These are phyloP conservation scores for Rhynchophorus ferrugineus DNA, from an alignment of 1,140 invertebrate genomes.

Conservation along the genomic window DNA sequence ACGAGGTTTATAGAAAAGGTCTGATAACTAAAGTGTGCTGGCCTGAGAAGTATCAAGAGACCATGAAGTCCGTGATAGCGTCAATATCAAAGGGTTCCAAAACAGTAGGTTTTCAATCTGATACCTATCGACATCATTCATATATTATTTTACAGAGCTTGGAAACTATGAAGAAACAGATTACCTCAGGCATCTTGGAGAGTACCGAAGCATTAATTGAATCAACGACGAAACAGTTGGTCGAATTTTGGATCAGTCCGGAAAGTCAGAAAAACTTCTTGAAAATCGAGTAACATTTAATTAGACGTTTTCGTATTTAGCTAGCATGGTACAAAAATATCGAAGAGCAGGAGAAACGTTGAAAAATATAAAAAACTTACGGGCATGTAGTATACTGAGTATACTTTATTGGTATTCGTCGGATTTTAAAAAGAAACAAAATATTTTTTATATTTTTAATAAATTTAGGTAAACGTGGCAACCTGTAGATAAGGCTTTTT, in stretches of 20 bases:
- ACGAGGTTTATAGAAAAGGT: slow-evolving; percentile 60
- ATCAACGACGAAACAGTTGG: slow-evolving; percentile 50
- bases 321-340: no score
- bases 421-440: slow-evolving; percentile 5
- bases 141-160: slow-evolving; percentile 30
- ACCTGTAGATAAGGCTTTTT: background rate
- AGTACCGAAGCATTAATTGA: slow-evolving; percentile 51
- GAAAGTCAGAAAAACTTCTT: slow-evolving; percentile 50
- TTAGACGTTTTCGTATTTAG: no score
- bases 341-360: no score
- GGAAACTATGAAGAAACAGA: slow-evolving; percentile 50
- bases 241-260: slow-evolving; percentile 57
- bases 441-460: slow-evolving; percentile 27
- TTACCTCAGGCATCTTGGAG: slow-evolving; percentile 46
- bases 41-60: slow-evolving; percentile 60
- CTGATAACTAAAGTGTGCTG: slow-evolving; percentile 64
- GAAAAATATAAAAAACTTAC: no score
- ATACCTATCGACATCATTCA: slow-evolving; percentile 3
- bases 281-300: slow-evolving; percentile 11
- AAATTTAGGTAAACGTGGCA: slow-evolving; percentile 14
- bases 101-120: slow-evolving; percentile 45
- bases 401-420: background rate
- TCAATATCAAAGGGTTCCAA: slow-evolving; percentile 56
- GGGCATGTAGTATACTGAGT: background rate
- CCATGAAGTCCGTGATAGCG: slow-evolving; percentile 54